Conservation (phyloP, 2,888 invertebrate species). For the Lucinisca nassula region DNA sequence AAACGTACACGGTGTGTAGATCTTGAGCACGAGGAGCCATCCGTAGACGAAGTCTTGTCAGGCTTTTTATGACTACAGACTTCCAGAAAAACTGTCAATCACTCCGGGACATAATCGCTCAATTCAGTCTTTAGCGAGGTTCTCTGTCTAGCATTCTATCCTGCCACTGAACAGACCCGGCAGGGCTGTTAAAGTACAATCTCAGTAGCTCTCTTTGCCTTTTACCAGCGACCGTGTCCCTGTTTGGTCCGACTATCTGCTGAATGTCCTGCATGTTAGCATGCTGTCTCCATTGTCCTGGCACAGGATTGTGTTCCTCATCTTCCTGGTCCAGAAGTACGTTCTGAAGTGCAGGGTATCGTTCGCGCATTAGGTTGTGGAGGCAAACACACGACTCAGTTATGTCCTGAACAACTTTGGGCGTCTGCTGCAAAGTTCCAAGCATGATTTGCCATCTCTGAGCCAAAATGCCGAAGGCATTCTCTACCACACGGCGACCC, state of each 20-base stretch:
- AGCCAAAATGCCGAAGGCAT: constrained; percentile 72
- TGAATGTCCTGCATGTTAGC: constrained; percentile 36
- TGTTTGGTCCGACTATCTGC: constrained; percentile 15
- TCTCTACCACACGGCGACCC: constrained; percentile 67
- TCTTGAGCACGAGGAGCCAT: too few species aligned
- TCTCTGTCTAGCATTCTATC: constrained; percentile 19
- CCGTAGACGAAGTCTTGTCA: too few species aligned
- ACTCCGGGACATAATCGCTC: too few species aligned
- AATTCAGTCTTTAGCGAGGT: too few species aligned
- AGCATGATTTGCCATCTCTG: constrained; percentile 37
- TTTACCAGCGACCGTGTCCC: constrained; percentile 28
- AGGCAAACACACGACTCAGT: constrained; percentile 48
- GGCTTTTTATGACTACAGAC: too few species aligned
- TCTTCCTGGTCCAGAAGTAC: not conserved
- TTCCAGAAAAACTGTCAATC: too few species aligned
- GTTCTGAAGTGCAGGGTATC: constrained; percentile 24
- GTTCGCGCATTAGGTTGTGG: constrained; percentile 56
- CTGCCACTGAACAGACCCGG: constrained; percentile 44
- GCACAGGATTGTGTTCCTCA: not conserved
- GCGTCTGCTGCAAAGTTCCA: constrained; percentile 33
- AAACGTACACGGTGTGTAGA: too few species aligned
- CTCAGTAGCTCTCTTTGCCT: constrained; percentile 29
- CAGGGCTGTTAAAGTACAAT: constrained; percentile 36
- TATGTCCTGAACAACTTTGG: constrained; percentile 17
- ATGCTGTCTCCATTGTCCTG: constrained; percentile 17